Evolutionary conservation across 2,888 invertebrate species (phyloP).

Genomic region (Drosophila quinaria): DNA sequence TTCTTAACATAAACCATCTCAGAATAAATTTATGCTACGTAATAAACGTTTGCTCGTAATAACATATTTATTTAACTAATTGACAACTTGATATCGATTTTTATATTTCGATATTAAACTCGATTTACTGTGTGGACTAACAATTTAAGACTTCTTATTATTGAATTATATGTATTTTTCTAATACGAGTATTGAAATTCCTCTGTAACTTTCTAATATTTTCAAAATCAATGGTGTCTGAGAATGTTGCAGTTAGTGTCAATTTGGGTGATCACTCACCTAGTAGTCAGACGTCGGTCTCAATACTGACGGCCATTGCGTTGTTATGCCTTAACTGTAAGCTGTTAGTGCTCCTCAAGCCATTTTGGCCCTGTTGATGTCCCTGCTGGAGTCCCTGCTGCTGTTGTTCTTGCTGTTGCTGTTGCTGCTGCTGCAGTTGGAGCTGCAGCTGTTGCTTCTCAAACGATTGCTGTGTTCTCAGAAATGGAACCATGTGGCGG

Average conservation of each 20-base stretch:
- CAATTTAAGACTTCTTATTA: too few relatives aligned
- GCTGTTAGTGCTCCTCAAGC: constrained; percentile 78
- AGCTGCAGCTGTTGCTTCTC: constrained; percentile 85
- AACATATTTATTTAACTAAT: too few relatives aligned
- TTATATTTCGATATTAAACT: too few relatives aligned
- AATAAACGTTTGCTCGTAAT: too few relatives aligned
- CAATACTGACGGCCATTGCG: constrained; percentile 94
- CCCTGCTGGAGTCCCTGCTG: constrained; percentile 79
- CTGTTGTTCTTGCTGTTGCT: constrained; percentile 80
- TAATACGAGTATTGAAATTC: too few relatives aligned
- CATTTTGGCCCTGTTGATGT: constrained; percentile 71
- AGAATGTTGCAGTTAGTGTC: constrained; percentile 14
- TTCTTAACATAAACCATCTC: too few relatives aligned
- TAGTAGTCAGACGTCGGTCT: constrained; percentile 98
- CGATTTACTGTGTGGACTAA: too few relatives aligned
- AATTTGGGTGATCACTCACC: constrained; percentile 87
- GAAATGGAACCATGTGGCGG: constrained; percentile 86
- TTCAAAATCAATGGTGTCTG: not conserved
- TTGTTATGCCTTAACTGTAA: constrained; percentile 89
- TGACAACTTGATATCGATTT: too few relatives aligned
- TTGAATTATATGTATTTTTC: too few relatives aligned
- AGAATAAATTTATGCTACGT: too few relatives aligned
- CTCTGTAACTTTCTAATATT: not conserved
- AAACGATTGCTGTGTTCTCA: constrained; percentile 85
- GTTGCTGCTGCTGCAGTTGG: constrained; percentile 71